These are phyloP conservation scores for Pseudochirops corinnae DNA, from an alignment of 2,797 vertebrate species.

Conservation along the genomic window DNA sequence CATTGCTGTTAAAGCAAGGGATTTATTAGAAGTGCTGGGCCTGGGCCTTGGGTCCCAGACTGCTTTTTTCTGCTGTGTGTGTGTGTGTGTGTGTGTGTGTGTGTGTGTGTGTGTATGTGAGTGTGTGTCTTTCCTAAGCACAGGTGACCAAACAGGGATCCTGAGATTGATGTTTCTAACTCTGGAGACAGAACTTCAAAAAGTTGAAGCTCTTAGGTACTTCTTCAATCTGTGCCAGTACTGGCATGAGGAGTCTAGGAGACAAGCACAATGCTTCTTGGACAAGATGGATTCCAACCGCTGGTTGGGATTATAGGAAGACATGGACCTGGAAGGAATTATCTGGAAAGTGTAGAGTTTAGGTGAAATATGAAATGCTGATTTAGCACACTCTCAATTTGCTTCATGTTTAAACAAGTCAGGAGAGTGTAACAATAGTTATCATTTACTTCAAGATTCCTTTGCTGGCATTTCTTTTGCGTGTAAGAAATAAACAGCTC, in stretches of 20 bases:
- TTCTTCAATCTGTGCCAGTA: neutral
- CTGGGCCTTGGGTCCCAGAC: neutral
- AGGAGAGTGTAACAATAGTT: neutral
- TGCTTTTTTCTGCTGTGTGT: neutral
- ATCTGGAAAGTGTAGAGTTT: neutral
- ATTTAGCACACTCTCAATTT: neutral
- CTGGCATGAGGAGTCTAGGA: neutral
- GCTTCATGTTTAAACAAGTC: neutral
- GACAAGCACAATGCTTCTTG: neutral
- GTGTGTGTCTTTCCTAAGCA: neutral
- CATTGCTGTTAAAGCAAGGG: neutral
- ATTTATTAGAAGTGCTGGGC: neutral
- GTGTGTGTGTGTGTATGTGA: too few species aligned
- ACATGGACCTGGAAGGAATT: neutral
- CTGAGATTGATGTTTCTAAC: neutral
- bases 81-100: too few species aligned
- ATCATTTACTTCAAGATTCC: neutral
- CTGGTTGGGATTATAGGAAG: neutral
- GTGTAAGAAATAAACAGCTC: neutral
- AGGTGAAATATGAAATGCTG: neutral
- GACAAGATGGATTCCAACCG: neutral
- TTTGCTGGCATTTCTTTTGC: neutral
- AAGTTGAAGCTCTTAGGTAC: neutral
- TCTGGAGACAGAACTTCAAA: neutral
- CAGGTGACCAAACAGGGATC: neutral